Evolutionary conservation across 2,113 vertebrate genomes (phyloP), one percentile per base, ranked within the genome.

Genomic region (Mugil cephalus): DNA sequence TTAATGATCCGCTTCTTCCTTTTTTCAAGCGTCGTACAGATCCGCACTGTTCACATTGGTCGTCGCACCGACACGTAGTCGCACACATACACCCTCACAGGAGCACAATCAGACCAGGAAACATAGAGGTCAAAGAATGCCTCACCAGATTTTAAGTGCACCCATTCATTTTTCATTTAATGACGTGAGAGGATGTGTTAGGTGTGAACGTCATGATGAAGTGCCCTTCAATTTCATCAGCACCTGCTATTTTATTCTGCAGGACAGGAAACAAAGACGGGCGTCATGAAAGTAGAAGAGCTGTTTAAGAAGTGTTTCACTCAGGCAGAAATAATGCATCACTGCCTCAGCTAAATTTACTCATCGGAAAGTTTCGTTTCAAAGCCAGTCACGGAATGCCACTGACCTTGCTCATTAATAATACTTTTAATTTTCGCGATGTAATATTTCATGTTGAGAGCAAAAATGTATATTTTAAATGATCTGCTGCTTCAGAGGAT

Each of bases 151-250:
- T 84, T 77, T 73, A 85, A 87, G 77, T 79, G 79, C 68, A 58
- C 42, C 76, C 79, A 77, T 86, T 86, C 77, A 85, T 92, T 88
- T 88, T 83, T 85, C 70, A 87, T 78, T 54, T 65, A 77, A 77
- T 82, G 87, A 88, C 76, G 59, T 83, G 70, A 83, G 73, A 53
- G 50, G 83, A 82, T 74, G 76, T 88, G 84, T 85, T 50, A 78
- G 82, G 88, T 69, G 70, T 59, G 72, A 87, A 63, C 66, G 62
- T 36, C 38, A 36, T 77, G 80, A 83, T 75, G 71, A 86, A 86
- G 80, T 88, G 70, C 62, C 55, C 53, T 86, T 65, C 75, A 71
- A 75, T 82, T 79, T 76, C 82, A 86, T 84, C 83, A 84, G 34
- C 46, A 60, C 21, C 64, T 45, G 70, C 70, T 84, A 61, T 46